These are phyloP conservation scores for Corythucha ciliata DNA, from an alignment of 2,888 invertebrate species.

Conservation along the genomic window DNA sequence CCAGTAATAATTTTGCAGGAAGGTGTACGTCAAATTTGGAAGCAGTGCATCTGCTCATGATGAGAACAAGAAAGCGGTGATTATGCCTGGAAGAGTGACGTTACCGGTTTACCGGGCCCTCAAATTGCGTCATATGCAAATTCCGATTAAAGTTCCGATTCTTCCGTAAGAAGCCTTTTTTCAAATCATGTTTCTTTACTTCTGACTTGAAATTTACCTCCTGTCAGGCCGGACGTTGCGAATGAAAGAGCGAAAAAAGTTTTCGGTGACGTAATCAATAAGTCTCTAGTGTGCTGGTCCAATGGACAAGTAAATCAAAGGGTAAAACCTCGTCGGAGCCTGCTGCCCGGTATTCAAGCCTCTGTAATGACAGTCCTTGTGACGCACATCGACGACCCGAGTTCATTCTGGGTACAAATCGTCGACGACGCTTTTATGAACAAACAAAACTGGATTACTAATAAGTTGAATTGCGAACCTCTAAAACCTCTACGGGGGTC, in stretches of 20 bases:
- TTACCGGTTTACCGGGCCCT: conserved; percentile 65
- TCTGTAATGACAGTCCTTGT: too few relatives aligned
- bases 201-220: too few relatives aligned
- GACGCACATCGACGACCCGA: background rate
- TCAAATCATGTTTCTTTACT: background rate
- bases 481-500: background rate
- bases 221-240: too few relatives aligned
- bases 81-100: conserved; percentile 53
- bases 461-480: background rate
- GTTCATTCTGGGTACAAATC: background rate
- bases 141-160: conserved; percentile 48
- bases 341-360: too few relatives aligned
- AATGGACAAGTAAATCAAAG: too few relatives aligned
- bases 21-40: conserved; percentile 58
- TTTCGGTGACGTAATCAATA: background rate
- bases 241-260: background rate
- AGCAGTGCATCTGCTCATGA: conserved; percentile 13
- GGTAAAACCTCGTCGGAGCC: too few relatives aligned
- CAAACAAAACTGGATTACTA: background rate
- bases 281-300: too few relatives aligned
- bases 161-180: conserved; percentile 47
- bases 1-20: conserved; percentile 44
- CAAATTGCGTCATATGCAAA: conserved; percentile 53
- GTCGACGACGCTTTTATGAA: background rate
- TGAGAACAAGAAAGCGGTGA: conserved; percentile 1